Evolutionary conservation across 2,888 invertebrate genomes (phyloP), one percentile per base, ranked within the genome.

Genomic region (Pristionchus arcanus): DNA sequence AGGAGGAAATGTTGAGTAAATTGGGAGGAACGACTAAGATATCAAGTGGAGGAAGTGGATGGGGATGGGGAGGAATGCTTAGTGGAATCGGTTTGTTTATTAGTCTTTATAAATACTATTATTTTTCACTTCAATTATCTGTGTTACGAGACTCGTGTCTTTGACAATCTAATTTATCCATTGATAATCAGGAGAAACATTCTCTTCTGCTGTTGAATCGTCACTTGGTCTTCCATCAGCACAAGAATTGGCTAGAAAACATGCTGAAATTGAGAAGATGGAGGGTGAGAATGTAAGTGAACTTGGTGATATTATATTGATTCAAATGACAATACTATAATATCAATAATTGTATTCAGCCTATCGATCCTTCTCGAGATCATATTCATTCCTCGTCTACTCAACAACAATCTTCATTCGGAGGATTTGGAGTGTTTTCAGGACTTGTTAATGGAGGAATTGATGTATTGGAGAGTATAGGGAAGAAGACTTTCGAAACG

Each of bases 401-500:
- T 83, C 49, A 83, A 25, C 77, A 49, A 5, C 49, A 34, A 7
- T n/a, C 81, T 7, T 83, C 89, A 37, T 83, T 87, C 53, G 90
- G 84, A 2, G 90, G 87, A 19, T 90, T 90, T n/a, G 92, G 93
- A 34, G 77, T 93, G 59, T 92, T 93, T 28, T 92, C 92, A 28
- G 92, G 92, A 0, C 66, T 96, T 15, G 95, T 95, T 13, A 93
- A 95, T 53, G 95, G 95, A 28, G 94, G 95, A 83, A 92, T 96
- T 42, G 98, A 97, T 95, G 98, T 98, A 0, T 96, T 98, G 84
- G 98, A 98, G 96, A 97, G 97, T 0, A 97, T 98, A 92, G 98
- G 98, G 15, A 98, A 98, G 95, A 98, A 98, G 95, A 98, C 98
- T 0, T 98, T 98, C 97, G 97, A 97, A 95, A 98, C 98, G 95